Percentiles rank a stretch among this genome's conserved stretches.
Conservation (phyloP, 2,797 vertebrate genomes). For the Myiotriccus ornatus region DNA sequence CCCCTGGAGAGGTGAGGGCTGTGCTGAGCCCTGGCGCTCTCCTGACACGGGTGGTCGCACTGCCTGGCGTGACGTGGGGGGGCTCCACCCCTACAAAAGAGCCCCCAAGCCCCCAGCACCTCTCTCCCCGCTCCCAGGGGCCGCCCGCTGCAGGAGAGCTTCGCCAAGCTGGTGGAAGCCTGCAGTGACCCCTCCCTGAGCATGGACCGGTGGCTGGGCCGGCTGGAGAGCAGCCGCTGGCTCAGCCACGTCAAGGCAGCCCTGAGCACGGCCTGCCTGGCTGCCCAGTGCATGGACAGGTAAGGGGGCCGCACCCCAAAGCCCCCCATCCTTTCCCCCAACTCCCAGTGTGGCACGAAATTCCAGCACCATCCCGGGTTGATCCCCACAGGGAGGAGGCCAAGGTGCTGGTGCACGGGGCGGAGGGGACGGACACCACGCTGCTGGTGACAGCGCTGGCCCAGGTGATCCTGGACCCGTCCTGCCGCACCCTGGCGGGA, state of each 20-base stretch:
- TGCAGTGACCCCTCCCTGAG: constrained; percentile 76
- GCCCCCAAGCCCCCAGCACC: accelerated
- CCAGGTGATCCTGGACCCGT: constrained; percentile 87
- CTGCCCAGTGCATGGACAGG: background rate
- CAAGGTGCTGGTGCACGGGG: constrained; percentile 85
- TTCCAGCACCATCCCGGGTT: accelerated
- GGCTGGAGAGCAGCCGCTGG: constrained; percentile 87
- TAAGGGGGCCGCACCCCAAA: background rate
- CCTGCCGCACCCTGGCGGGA: constrained; percentile 80
- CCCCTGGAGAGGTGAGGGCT: constrained; percentile 82
- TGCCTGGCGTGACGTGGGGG: accelerated
- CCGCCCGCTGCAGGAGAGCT: constrained; percentile 84
- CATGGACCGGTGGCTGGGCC: constrained; percentile 87
- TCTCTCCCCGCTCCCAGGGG: constrained; percentile 65
- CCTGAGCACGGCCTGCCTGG: constrained; percentile 82
- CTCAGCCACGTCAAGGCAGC: constrained; percentile 84
- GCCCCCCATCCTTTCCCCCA: background rate
- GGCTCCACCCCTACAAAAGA: background rate
- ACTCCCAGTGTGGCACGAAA: accelerated
- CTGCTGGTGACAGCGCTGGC: constrained; percentile 86
- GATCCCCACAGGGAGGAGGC: constrained; percentile 76
- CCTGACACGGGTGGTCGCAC: accelerated
- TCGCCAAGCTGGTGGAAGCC: constrained; percentile 81
- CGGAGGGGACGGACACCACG: constrained; percentile 83
- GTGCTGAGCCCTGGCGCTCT: background rate